Evolutionary conservation across 2,113 vertebrate genomes (phyloP).

Genomic region (Bubo scandiacus): DNA sequence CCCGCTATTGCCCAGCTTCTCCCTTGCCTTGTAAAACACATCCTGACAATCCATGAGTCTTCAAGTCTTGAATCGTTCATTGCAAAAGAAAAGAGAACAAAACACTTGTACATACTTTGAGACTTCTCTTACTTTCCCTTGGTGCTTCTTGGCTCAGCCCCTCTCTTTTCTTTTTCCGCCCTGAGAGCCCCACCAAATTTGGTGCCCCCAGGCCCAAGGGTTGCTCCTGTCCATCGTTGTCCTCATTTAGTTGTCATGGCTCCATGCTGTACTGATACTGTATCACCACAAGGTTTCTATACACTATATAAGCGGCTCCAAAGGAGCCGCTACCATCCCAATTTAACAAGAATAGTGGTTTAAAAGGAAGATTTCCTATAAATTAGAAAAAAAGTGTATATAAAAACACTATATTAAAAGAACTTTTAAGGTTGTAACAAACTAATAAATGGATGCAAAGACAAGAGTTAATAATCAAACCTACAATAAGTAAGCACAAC

Average conservation of each 20-base stretch:
- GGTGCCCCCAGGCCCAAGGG: conserved; percentile 57
- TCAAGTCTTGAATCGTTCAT: conserved; percentile 36
- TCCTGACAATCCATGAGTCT: neutral
- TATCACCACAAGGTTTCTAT: conserved; percentile 57
- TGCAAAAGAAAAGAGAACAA: conserved; percentile 36
- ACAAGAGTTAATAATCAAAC: conserved; percentile 53
- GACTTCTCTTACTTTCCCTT: conserved; percentile 61
- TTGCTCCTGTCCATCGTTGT: conserved; percentile 59
- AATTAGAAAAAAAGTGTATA: conserved; percentile 69
- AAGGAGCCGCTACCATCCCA: conserved; percentile 50
- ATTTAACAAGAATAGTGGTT: conserved; percentile 59
- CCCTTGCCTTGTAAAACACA: neutral
- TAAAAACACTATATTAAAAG: conserved; percentile 67
- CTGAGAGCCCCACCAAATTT: conserved; percentile 60
- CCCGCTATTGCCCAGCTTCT: neutral
- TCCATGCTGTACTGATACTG: conserved; percentile 57
- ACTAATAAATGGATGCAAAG: conserved; percentile 60
- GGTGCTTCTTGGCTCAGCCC: conserved; percentile 61
- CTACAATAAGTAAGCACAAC: conserved; percentile 51
- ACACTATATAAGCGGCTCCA: conserved; percentile 50
- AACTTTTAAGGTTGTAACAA: conserved; percentile 62
- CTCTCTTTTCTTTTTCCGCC: conserved; percentile 59
- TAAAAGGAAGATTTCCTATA: conserved; percentile 62
- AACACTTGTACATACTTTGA: conserved; percentile 72
- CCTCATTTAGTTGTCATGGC: conserved; percentile 64